Evolutionary conservation across 2,888 invertebrate species (phyloP), one percentile per base, ranked within the genome.

Genomic region (Metallyticus violacea): DNA sequence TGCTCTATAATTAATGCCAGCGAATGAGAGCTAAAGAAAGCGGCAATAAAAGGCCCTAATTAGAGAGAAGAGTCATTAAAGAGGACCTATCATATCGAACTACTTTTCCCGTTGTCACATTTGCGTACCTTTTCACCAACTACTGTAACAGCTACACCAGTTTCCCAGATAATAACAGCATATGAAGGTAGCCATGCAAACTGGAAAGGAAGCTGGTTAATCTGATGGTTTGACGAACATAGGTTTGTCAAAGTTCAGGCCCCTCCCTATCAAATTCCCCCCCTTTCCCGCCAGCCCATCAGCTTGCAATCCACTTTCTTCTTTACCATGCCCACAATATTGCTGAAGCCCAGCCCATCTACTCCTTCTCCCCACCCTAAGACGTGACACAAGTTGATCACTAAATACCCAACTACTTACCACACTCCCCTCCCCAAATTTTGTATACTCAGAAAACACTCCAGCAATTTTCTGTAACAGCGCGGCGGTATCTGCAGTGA

Each of bases 281-380:
- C 76, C 83, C 7, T 27, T 77, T 25, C 30, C 81, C 7, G 4
- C 80, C 29, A 28, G n/a, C 30, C 79, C 27, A 79, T 79, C 79
- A 30, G 81, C 62, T 82, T 26, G 82, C 82, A 82, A 82, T 62
- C 76, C 82, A 29, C 82, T 81, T 30, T 81, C 82, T 30, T 81
- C 82, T 62, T 62, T 82, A 80, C 40, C 82, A 26, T 62, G 76
- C 82, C 82, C 82, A 82, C 62, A 82, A 62, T 82, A 82, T 81
- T 30, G 30, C 81, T 29, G 27, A 26, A 30, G 29, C 81, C 40
- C 40, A 62, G 82, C 40, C 82, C 40, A 40, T 82, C n/a, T 26
- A 62, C 62, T 62, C 82, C 62, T 62, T 22, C 40, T 62, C 40
- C 40, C 40, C 40, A 3, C 40, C 40, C 4, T 22, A 62, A 62